Evolutionary conservation across 2,113 vertebrate genomes (phyloP).

Genomic region (Oncorhynchus nerka): DNA sequence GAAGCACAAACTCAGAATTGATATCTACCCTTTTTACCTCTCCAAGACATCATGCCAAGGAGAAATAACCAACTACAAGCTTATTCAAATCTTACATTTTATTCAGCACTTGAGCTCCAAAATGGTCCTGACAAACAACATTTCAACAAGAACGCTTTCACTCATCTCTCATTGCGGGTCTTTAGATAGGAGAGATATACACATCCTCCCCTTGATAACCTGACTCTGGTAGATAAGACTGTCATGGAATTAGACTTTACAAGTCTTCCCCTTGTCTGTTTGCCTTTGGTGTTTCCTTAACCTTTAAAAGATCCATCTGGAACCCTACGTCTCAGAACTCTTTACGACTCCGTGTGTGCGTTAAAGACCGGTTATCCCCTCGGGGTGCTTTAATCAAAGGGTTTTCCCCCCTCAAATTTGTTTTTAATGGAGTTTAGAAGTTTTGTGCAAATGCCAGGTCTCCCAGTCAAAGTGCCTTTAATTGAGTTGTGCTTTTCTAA

Average conservation of each 20-base stretch:
- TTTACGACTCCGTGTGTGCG: slow-evolving; percentile 61
- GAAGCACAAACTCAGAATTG: not conserved
- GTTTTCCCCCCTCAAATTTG: slow-evolving; percentile 71
- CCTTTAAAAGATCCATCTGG: slow-evolving; percentile 56
- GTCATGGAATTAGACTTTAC: slow-evolving; percentile 72
- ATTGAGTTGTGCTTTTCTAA: slow-evolving; percentile 75
- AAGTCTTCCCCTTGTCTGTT: slow-evolving; percentile 65
- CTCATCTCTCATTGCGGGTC: slow-evolving; percentile 48
- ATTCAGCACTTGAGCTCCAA: slow-evolving; percentile 22
- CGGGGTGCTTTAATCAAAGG: slow-evolving; percentile 59
- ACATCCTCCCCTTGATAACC: slow-evolving; percentile 62
- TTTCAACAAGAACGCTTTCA: slow-evolving; percentile 55
- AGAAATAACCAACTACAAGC: slow-evolving; percentile 39
- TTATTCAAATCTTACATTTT: slow-evolving; percentile 28
- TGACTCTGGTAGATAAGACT: slow-evolving; percentile 69
- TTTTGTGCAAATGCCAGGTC: slow-evolving; percentile 78
- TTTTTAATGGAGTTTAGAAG: slow-evolving; percentile 78
- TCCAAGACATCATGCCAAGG: slow-evolving; percentile 43
- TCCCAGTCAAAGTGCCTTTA: slow-evolving; percentile 72
- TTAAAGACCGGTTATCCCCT: slow-evolving; percentile 58
- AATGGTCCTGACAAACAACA: slow-evolving; percentile 56
- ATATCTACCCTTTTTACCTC: not conserved
- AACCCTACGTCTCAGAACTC: slow-evolving; percentile 56
- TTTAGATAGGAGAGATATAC: slow-evolving; percentile 43
- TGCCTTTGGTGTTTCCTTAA: slow-evolving; percentile 75